Evolutionary conservation across 1,140 invertebrate genomes (phyloP), one percentile per base, ranked within the genome.

Genomic region (Procambarus clarkii): DNA sequence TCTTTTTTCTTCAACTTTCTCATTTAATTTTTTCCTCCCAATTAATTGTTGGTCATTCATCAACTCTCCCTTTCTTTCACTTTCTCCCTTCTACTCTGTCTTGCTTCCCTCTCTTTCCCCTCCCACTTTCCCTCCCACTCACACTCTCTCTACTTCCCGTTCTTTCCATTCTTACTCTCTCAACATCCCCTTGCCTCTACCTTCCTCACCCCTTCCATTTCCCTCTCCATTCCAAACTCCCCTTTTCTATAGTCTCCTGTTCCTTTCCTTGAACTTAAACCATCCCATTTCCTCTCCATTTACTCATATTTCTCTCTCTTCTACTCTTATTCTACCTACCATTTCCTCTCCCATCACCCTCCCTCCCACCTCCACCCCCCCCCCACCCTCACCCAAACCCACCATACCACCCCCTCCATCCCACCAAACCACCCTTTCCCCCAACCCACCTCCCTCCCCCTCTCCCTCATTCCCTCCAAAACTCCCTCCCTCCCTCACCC

Each of bases 341-440:
- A 50, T 46, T 50, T 64, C 50, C 71, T 76, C 34, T 21, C 48
- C 71, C 83, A 58, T 4, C 69, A 24, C 54, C 46, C 34, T 48
- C 76, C 69, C n/a, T 84, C 54, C 44, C 54, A n/a, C 18, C 76
- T 58, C n/a, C 34, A 4, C 45, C 21, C 24, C 15, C 7, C 48
- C 15, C 74, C 45, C 3, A 8, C 60, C 15, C 8, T 3, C 8
- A 9, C 15, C 3, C 9, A 64, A 3, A 34, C 45, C 82, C 34
- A 11, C 82, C 45, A 5, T 64, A 18, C 54, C 34, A 24, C 60
- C 18, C 83, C 71, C 86, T 80, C 76, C 69, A 24, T 80, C 54
- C 54, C 50, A 80, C 54, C 78, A 24, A n/a, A 18, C 86, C 58
- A 77, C 3, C 18, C 60, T 64, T 9, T 9, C 60, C 60, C 54